A percentile compares a stretch with the other conserved stretches of the same genome.
Evolutionary conservation across 1,140 invertebrate species (phyloP).

Genomic region (Halictus rubicundus): DNA sequence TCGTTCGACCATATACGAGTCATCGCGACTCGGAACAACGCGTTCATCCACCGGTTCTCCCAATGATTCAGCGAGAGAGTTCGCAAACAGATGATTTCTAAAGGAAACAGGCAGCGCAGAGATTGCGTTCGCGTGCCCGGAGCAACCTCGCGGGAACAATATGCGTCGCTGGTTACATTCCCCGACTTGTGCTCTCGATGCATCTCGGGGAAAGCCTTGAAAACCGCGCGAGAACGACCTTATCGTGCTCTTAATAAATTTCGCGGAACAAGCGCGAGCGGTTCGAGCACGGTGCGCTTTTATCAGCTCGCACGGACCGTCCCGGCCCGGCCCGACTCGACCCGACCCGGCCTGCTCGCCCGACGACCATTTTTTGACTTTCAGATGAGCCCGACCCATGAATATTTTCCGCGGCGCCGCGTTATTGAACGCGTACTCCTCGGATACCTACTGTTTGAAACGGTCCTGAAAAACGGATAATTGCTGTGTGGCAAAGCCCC

Average conservation of each 20-base stretch:
- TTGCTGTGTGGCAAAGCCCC: neutral
- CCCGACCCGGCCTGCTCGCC: neutral
- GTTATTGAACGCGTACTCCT: slow-evolving; percentile 38
- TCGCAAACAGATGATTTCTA: too few relatives aligned
- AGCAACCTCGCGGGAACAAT: slow-evolving; percentile 6
- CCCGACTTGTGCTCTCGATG: slow-evolving; percentile 35
- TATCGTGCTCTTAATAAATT: slow-evolving; percentile 44
- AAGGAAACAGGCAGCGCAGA: too few relatives aligned
- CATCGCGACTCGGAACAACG: too few relatives aligned
- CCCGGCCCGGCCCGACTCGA: too few relatives aligned
- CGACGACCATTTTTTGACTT: slow-evolving; percentile 42
- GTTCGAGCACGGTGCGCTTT: slow-evolving; percentile 12
- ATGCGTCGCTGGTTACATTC: slow-evolving; percentile 48
- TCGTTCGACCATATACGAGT: too few relatives aligned
- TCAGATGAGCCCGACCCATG: slow-evolving; percentile 42
- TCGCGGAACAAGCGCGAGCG: neutral
- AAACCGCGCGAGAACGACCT: slow-evolving; percentile 19
- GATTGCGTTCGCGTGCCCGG: slow-evolving; percentile 13
- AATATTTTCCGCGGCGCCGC: slow-evolving; percentile 35
- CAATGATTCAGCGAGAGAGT: too few relatives aligned
- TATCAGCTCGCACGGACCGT: slow-evolving; percentile 2
- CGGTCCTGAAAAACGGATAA: neutral
- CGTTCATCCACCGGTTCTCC: too few relatives aligned
- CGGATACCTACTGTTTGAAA: slow-evolving; percentile 4
- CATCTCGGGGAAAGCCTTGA: slow-evolving; percentile 32